Conservation (phyloP, 2,113 vertebrate genomes). For the Salvator merianae region DNA sequence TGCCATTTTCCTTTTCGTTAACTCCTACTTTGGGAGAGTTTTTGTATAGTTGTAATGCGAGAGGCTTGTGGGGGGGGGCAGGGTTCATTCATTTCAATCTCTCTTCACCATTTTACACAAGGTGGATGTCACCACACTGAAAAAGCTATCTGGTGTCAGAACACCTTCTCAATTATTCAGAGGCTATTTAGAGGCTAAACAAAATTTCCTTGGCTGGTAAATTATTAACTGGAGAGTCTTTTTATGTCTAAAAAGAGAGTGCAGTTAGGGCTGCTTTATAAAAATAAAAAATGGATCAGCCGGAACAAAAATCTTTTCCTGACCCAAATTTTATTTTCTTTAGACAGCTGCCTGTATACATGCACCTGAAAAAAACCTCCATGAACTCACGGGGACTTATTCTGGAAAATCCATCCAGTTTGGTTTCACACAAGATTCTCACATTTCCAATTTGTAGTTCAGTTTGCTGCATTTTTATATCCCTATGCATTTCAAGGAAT, state of each 20-base stretch:
- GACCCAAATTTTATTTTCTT: not conserved
- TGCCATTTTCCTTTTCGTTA: slow-evolving; percentile 34
- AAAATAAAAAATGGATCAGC: not conserved
- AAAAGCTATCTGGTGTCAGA: slow-evolving; percentile 63
- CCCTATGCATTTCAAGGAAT: no score
- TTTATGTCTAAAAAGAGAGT: slow-evolving; percentile 33
- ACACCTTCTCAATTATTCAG: slow-evolving; percentile 77
- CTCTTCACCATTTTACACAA: slow-evolving; percentile 59
- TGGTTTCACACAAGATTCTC: not conserved
- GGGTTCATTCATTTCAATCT: slow-evolving; percentile 65
- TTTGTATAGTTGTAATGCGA: slow-evolving; percentile 64
- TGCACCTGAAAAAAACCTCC: no score
- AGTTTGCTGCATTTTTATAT: no score
- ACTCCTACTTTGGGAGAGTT: slow-evolving; percentile 52
- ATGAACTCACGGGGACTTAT: no score
- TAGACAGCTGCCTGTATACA: not conserved
- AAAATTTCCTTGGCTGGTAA: slow-evolving; percentile 65
- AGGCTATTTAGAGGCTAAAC: slow-evolving; percentile 57
- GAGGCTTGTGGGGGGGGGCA: slow-evolving; percentile 32
- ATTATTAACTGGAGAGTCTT: slow-evolving; percentile 70
- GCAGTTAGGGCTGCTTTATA: not conserved
- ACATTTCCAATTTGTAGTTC: no score
- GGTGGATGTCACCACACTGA: slow-evolving; percentile 33
- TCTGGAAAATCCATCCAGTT: not conserved
- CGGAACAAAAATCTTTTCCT: not conserved